phyloP scores from a whole-genome alignment of 2,113 vertebrate species.

The Chaenocephalus aceratus region DNA sequence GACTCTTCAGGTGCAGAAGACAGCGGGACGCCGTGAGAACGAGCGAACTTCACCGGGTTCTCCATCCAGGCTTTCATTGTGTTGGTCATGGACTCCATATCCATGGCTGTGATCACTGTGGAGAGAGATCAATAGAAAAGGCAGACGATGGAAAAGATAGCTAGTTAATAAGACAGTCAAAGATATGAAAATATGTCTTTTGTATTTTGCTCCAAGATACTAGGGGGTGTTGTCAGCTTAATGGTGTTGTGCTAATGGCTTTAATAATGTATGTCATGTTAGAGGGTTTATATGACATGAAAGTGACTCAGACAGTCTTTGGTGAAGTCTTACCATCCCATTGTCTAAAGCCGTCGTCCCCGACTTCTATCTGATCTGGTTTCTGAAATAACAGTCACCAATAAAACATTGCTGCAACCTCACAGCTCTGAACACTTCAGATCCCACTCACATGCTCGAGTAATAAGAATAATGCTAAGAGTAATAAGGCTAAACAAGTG shows the following conservation, averaged over 20 bases:
- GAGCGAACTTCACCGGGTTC: conserved; percentile 87
- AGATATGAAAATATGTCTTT: conserved; percentile 13
- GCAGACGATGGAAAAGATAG: not conserved
- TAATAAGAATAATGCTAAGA: conserved; percentile 31
- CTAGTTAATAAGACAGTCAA: conserved; percentile 8
- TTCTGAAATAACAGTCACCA: conserved; percentile 92
- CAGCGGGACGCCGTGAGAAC: conserved; percentile 82
- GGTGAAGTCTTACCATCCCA: conserved; percentile 92
- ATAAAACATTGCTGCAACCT: conserved; percentile 88
- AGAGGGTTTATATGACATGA: not conserved
- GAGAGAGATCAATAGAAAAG: not conserved
- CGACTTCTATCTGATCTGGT: conserved; percentile 89
- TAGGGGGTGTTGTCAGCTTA: not conserved
- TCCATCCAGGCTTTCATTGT: conserved; percentile 85
- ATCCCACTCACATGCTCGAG: conserved; percentile 72
- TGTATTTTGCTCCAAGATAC: conserved; percentile 3
- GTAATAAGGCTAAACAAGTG: conserved; percentile 21
- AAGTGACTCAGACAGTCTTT: conserved; percentile 76
- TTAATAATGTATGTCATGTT: not conserved
- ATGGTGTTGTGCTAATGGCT: conserved; percentile 1
- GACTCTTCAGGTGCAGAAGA: conserved; percentile 53
- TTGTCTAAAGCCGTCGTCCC: conserved; percentile 89
- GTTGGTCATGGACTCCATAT: conserved; percentile 89
- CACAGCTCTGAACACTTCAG: conserved; percentile 79
- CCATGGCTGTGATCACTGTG: conserved; percentile 85